phyloP scores from a whole-genome alignment of 2,888 invertebrate species.

The Megaustenia siamemsis region DNA sequence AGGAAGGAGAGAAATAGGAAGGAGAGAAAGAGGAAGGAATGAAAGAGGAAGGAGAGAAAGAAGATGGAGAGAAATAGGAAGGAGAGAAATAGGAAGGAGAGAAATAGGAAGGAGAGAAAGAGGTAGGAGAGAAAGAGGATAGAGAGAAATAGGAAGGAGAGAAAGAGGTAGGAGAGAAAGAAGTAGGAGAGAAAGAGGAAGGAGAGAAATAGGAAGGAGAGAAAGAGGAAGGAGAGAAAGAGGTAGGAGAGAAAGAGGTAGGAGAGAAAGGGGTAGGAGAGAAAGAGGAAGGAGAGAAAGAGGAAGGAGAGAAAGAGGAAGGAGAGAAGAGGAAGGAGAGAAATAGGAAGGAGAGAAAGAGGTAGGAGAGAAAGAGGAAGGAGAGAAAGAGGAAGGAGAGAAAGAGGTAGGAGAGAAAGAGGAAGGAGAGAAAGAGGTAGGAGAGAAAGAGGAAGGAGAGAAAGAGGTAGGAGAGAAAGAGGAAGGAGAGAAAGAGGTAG shows the following conservation, averaged over 20 bases:
- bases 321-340: background rate
- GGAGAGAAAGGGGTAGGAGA: background rate
- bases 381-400: too few relatives aligned
- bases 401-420: too few relatives aligned
- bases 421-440: too few relatives aligned
- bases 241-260: background rate
- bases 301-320: background rate
- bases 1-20: slow-evolving; percentile 29
- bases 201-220: background rate
- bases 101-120: background rate
- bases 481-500: slow-evolving; percentile 14
- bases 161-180: background rate
- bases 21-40: background rate
- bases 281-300: background rate
- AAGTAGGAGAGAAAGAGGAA: background rate
- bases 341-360: background rate
- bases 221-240: background rate
- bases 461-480: too few relatives aligned
- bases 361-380: background rate
- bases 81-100: background rate
- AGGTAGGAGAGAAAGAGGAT: slow-evolving; percentile 17
- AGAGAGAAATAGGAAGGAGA: background rate
- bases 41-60: slow-evolving; percentile 11
- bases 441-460: background rate
- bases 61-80: background rate